Evolutionary conservation across 2,888 invertebrate species (phyloP).

Genomic region (Campoletis raptor): DNA sequence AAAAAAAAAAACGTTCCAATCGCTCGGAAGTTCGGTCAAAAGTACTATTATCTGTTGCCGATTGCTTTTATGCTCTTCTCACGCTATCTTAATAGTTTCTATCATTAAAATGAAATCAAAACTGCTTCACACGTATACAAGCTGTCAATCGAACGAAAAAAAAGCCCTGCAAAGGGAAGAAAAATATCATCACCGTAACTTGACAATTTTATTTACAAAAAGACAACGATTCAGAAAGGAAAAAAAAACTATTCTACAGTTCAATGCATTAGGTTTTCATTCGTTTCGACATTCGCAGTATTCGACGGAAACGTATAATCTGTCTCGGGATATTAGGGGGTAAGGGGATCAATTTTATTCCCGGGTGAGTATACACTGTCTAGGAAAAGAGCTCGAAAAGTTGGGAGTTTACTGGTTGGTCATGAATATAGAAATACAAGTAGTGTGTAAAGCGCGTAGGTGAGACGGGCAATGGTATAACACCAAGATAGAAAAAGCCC

Average conservation of each 20-base stretch:
- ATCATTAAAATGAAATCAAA: neutral
- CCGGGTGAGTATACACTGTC: conserved; percentile 36
- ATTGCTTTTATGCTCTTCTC: neutral
- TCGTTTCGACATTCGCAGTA: conserved; percentile 19
- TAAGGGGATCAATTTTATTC: conserved; percentile 53
- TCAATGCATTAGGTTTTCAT: neutral
- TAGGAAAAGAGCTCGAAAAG: conserved; percentile 35
- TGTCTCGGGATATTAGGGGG: conserved; percentile 21
- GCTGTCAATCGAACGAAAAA: neutral
- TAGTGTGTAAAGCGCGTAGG: neutral
- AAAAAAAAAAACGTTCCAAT: neutral
- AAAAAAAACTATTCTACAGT: neutral
- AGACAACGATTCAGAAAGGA: neutral
- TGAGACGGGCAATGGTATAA: conserved; percentile 21
- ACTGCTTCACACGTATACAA: neutral
- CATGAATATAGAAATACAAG: conserved; percentile 21
- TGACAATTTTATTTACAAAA: neutral
- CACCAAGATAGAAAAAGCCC: conserved; percentile 38
- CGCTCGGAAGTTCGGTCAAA: neutral
- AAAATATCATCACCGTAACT: neutral
- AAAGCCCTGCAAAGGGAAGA: neutral
- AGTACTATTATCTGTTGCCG: neutral
- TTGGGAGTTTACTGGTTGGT: conserved; percentile 44
- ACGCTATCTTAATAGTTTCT: neutral
- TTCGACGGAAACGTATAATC: conserved; percentile 35